Conservation (phyloP, 2,113 vertebrate genomes). For the Hemiscyllium ocellatum region DNA sequence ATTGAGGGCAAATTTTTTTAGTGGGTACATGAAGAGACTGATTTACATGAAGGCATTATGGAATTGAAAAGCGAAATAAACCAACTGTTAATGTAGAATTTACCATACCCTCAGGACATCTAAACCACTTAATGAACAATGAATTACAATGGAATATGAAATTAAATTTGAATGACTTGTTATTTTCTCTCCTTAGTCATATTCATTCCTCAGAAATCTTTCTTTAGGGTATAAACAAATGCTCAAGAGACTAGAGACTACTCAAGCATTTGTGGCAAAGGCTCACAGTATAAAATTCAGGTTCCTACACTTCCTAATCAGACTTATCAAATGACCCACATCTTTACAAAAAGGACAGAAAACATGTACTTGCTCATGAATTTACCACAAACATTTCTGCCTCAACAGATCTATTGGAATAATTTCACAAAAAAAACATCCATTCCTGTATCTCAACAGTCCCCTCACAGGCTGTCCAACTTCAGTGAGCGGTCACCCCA, state of each 20-base stretch:
- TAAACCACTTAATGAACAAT: neutral
- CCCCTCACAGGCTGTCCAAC: too few species aligned
- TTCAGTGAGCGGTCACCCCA: too few species aligned
- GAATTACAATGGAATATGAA: neutral
- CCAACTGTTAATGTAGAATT: neutral
- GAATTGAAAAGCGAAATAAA: neutral
- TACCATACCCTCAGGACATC: neutral
- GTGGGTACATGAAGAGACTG: neutral
- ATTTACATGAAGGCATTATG: neutral
- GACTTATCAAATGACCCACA: neutral
- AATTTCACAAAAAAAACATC: too few species aligned
- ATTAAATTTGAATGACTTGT: neutral
- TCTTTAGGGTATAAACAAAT: too few species aligned
- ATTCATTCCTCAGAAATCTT: neutral
- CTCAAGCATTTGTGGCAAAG: neutral
- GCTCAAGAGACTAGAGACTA: neutral
- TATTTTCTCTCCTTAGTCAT: neutral
- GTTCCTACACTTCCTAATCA: neutral
- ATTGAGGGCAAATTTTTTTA: neutral
- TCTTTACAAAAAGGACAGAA: neutral
- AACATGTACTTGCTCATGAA: neutral
- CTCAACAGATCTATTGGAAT: neutral
- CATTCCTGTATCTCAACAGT: too few species aligned
- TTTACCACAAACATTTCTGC: neutral
- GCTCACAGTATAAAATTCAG: too few species aligned